These are phyloP conservation scores for Danio jaintianensis DNA, from an alignment of 2,797 vertebrate species.

Conservation along the genomic window DNA sequence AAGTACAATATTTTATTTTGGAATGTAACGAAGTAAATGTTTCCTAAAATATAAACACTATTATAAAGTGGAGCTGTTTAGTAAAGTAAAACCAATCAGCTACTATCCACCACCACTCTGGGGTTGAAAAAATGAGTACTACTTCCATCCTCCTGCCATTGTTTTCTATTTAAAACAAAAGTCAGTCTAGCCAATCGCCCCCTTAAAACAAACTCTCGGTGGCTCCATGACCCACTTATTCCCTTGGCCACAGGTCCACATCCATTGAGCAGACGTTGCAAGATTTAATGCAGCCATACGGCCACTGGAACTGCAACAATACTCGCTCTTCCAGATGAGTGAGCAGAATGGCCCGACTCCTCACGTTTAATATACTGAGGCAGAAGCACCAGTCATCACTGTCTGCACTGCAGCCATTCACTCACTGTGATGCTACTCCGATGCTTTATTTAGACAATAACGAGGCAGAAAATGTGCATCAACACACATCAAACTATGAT, in stretches of 20 bases:
- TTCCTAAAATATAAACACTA: too few species aligned
- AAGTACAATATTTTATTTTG: too few species aligned
- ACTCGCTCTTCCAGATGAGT: slow-evolving; percentile 36
- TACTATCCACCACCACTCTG: too few species aligned
- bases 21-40: too few species aligned
- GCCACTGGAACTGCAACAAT: slow-evolving; percentile 39
- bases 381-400: slow-evolving; percentile 38
- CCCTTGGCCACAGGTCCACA: slow-evolving; percentile 16
- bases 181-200: neutral
- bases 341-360: slow-evolving; percentile 38
- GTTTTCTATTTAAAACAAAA: slow-evolving; percentile 28
- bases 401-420: slow-evolving; percentile 3
- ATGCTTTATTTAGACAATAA: slow-evolving; percentile 26
- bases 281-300: slow-evolving; percentile 29
- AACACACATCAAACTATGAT: slow-evolving; percentile 31
- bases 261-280: slow-evolving; percentile 24
- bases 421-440: slow-evolving; percentile 31
- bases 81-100: slow-evolving; percentile 28
- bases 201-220: slow-evolving; percentile 28
- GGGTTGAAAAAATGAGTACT: too few species aligned
- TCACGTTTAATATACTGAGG: slow-evolving; percentile 26
- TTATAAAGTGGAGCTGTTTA: too few species aligned
- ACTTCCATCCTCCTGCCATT: slow-evolving; percentile 12
- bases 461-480: slow-evolving; percentile 18
- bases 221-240: slow-evolving; percentile 43